Evolutionary conservation across 2,888 invertebrate genomes (phyloP), one percentile per base, ranked within the genome.

Genomic region (Drosophila yooni): DNA sequence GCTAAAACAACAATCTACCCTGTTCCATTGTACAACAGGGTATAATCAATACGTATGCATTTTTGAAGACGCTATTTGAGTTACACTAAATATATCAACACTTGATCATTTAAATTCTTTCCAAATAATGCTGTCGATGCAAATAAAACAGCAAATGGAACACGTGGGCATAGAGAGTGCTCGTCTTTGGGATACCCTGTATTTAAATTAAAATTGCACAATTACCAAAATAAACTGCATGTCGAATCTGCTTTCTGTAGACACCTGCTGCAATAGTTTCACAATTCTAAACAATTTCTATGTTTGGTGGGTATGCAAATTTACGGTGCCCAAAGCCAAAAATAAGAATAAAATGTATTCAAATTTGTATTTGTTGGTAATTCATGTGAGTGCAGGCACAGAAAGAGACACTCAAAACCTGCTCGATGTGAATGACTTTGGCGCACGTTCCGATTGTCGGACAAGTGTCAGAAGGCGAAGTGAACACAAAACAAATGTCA

Each of bases 351-450:
- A 40, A 54, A 34, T 58, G 11, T 67, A 51, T 43, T 43, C 11
- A 53, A 70, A 71, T 59, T 56, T 58, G 4, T 33, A 11, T 33
- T 11, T 33, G 53, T 51, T 64, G 27, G 33, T 58, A 33, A 70
- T 62, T 74, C 36, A 43, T 38, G 15, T 43, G 54, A 72, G 57
- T 71, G 48, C 58, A 48, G 40, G 15, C 40, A 46, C 25, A 27
- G 25, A 71, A 50, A 48, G 38, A 67, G 43, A 74, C 66, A 77
- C 64, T 73, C 36, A 56, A 73, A 79, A 76, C 59, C 63, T 40
- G 74, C 78, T 64, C 54, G 73, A 81, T 68, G 86, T 76, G 78
- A 86, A 86, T 73, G 76, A 83, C 70, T 77, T 79, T 69, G 66
- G 70, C 60, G 63, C 76, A 83, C 83, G 67, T 60, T 85, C 66